Conservation (phyloP, 1,140 invertebrate genomes). For the Drosophila kurseongensis region DNA sequence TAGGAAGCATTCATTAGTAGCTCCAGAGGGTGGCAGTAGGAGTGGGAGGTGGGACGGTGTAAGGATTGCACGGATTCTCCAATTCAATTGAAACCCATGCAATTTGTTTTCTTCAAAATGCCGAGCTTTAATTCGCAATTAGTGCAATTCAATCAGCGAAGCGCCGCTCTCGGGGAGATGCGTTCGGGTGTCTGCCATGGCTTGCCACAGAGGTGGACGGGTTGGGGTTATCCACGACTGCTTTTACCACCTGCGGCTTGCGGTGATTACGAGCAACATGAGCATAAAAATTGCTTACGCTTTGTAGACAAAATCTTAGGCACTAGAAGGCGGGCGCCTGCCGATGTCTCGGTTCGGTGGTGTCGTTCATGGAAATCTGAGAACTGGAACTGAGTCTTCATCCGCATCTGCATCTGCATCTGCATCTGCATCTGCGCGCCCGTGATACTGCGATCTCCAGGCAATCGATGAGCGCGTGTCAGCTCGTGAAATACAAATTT, state of each 20-base stretch:
- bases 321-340: slow-evolving; percentile 61
- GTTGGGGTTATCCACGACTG: slow-evolving; percentile 29
- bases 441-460: background rate
- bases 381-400: slow-evolving; percentile 27
- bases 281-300: slow-evolving; percentile 81
- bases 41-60: background rate
- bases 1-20: slow-evolving; percentile 61
- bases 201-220: slow-evolving; percentile 8
- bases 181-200: slow-evolving; percentile 7
- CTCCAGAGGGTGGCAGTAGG: background rate
- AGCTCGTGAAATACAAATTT: background rate
- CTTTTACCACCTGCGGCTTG: slow-evolving; percentile 82
- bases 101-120: slow-evolving; percentile 68
- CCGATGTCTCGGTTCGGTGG: slow-evolving; percentile 30
- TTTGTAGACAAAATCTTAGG: slow-evolving; percentile 53
- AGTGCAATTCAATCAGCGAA: slow-evolving; percentile 77
- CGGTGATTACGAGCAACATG: slow-evolving; percentile 83
- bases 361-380: slow-evolving; percentile 64
- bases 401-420: slow-evolving; percentile 15
- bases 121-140: slow-evolving; percentile 80
- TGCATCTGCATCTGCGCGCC: slow-evolving; percentile 9
- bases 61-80: slow-evolving; percentile 35
- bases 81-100: slow-evolving; percentile 70
- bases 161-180: slow-evolving; percentile 51
- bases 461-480: slow-evolving; percentile 22